Evolutionary conservation across 1,140 invertebrate species (phyloP), one percentile per base, ranked within the genome.

Genomic region (Penaeus indicus): DNA sequence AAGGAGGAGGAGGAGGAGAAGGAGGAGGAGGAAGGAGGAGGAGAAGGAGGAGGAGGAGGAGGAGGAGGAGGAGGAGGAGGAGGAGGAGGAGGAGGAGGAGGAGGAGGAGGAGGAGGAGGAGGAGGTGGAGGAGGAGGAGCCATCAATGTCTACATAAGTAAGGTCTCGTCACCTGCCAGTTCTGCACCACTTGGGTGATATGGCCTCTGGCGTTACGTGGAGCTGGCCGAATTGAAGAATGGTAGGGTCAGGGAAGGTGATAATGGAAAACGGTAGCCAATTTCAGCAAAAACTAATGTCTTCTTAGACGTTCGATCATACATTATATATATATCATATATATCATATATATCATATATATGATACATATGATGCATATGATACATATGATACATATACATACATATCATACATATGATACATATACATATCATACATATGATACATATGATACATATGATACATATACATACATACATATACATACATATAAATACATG

Each of bases 401-500:
- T 69, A 69, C 27, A 69, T 69, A 69, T n/a, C 27, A 69, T 69
- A 69, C 13, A 69, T 69, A 69, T 69, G n/a, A 69, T 69, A 69
- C 27, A 69, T 69, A 21, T 69, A 69, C 10, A 16, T 69, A 69
- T 69, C 27, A 69, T 69, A 69, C 19, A 21, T 32, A 32, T 2
- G n/a, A 21, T 69, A 69, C 10, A 16, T 69, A 69, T 69, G 4
- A 69, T 69, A 69, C 19, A 21, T 32, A 32, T 2, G n/a, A 32
- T 32, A 32, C 32, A 32, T 32, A 32, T 32, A 32, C 2, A 32
- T 2, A 32, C 2, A 32, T 32, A 32, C 32, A 32, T 32, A 32
- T 32, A 32, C 32, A 32, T 1, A 32, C 32, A 32, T 32, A 32
- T 2, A 32, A 1, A 32, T 32, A 32, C 2, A 32, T 32, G 2